These are phyloP conservation scores for Sclerurus mexicanus DNA, from an alignment of 2,113 vertebrate species.

Conservation along the genomic window DNA sequence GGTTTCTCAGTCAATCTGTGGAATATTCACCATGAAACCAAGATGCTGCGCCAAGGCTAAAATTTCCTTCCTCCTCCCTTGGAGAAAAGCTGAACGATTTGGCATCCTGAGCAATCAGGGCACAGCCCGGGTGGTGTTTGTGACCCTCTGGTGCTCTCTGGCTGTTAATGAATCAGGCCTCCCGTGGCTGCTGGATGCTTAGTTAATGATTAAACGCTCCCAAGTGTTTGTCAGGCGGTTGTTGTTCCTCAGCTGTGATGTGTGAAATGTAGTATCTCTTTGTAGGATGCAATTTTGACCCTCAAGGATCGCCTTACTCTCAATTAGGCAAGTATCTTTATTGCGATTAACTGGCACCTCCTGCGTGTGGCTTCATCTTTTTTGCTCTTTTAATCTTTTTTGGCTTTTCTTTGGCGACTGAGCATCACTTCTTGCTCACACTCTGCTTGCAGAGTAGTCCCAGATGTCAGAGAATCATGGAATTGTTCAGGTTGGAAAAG, in stretches of 20 bases:
- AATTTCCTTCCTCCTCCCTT: not conserved
- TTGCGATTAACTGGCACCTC: not conserved
- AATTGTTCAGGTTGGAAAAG: not conserved
- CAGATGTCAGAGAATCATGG: not conserved
- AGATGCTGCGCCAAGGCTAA: not conserved
- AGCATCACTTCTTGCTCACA: not conserved
- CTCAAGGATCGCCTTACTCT: slow-evolving; percentile 78
- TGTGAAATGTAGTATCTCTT: slow-evolving; percentile 80
- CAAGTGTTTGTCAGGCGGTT: not conserved
- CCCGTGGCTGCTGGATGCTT: not conserved
- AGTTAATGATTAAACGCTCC: not conserved
- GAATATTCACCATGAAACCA: not conserved
- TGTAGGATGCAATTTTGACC: slow-evolving; percentile 81
- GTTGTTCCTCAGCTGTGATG: slow-evolving; percentile 65
- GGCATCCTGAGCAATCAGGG: not conserved
- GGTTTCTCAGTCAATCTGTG: not conserved
- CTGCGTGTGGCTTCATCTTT: not conserved
- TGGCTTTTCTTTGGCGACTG: not conserved
- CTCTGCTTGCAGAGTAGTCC: not conserved
- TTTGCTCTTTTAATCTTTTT: not conserved
- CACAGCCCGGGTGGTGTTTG: not conserved
- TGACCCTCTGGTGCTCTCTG: not conserved
- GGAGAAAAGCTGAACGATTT: not conserved
- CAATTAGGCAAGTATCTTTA: slow-evolving; percentile 81
- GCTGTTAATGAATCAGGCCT: slow-evolving; percentile 69